These are phyloP conservation scores for Oreonectes daqikongensis DNA, from an alignment of 2,797 vertebrate genomes.

Conservation along the genomic window DNA sequence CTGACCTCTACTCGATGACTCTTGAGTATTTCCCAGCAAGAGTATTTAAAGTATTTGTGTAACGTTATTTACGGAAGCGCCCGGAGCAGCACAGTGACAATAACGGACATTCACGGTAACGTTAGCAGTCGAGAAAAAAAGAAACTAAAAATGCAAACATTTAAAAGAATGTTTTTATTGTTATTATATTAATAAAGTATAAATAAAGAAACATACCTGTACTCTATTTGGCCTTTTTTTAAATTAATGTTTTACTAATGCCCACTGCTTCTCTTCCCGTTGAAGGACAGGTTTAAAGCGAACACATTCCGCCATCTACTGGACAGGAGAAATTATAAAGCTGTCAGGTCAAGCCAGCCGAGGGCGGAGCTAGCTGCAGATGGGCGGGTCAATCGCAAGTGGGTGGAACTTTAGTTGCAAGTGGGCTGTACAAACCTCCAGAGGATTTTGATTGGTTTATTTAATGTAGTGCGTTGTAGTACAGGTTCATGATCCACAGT, in stretches of 20 bases:
- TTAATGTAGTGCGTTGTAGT: too few relatives aligned
- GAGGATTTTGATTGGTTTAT: too few relatives aligned
- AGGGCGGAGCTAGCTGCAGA: too few relatives aligned
- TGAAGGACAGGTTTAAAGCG: too few relatives aligned
- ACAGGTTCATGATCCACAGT: too few relatives aligned
- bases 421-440: too few relatives aligned
- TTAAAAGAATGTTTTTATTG: background rate
- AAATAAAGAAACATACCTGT: constrained; percentile 7
- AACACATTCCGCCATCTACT: background rate
- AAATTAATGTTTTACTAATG: background rate
- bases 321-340: background rate
- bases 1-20: constrained; percentile 19
- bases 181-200: background rate
- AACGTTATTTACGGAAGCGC: constrained; percentile 43
- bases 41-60: background rate
- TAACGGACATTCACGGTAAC: too few relatives aligned
- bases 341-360: too few relatives aligned
- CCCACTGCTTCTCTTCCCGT: background rate
- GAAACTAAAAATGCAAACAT: too few relatives aligned
- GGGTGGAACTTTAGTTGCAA: too few relatives aligned
- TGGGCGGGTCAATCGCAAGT: too few relatives aligned
- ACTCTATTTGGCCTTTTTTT: background rate
- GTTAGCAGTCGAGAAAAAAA: background rate
- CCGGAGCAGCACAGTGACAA: background rate
- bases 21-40: background rate